Base-by-base conservation (phyloP, 2,888 invertebrate species). In the Oxyteleia sp. region DNA sequence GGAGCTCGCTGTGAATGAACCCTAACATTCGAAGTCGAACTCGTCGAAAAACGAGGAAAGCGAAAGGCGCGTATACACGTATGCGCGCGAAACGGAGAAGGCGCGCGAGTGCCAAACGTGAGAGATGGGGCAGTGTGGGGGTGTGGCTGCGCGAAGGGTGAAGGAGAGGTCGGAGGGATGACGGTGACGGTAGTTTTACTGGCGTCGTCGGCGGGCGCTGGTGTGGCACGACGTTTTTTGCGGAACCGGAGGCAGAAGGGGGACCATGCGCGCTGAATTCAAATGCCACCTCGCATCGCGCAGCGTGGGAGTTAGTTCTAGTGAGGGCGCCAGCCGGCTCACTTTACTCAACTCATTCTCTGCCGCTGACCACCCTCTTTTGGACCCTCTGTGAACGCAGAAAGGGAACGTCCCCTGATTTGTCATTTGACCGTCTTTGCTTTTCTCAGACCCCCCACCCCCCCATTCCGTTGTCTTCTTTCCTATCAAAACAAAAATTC, bases 261-360 rank as follows among this genome's bases (percentile, higher is more conserved):
- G 55, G 79, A 68, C 71, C 82, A 79, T 82, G 85, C 80, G 85
- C 82, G 85, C 63, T 75, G 85, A 72, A 82, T 85, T 72, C 61
- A 82, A 85, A 79, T 75, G 82, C 68, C 86, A 88, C 87, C 78
- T 87, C 85, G 85, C 75, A 82, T 87, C 89, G 91, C 92, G 92
- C 92, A 91, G 92, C 92, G 93, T 93, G 92, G 92, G 92, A 90
- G 92, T 92, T 90, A 92, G 92, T 92, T 90, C 91, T 91, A 90
- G 92, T 91, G 92, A 92, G 92, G 93, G 92, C 92, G 93, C 92
- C 91, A 92, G 92, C 92, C 91, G 89, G 91, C 91, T 91, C 91
- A 89, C 92, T 91, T 74, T 88, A 89, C 88, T 88, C 87, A 91
- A 90, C 88, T 89, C 87, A 88, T 85, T 87, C 88, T 86, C 79